Percentiles rank a stretch among this genome's conserved stretches.
Evolutionary conservation across 2,113 vertebrate genomes (phyloP).

Genomic region (Tetrao urogallus): DNA sequence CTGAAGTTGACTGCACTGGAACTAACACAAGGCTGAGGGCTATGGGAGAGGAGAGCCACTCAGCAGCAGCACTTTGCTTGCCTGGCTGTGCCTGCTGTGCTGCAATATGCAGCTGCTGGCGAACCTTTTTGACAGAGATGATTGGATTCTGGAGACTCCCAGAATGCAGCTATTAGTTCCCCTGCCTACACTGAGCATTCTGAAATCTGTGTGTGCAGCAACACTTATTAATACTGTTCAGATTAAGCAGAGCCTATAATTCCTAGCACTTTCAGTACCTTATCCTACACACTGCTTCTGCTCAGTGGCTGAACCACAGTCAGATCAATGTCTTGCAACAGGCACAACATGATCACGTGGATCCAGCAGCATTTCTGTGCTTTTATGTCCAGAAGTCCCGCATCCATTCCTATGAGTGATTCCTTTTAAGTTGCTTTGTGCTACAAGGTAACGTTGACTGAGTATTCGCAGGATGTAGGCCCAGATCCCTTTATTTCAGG

Average conservation of each 20-base stretch:
- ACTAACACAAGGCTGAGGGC: background rate
- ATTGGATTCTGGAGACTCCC: constrained; percentile 25
- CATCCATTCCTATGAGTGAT: background rate
- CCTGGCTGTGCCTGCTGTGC: background rate
- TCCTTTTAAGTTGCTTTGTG: background rate
- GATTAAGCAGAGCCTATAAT: background rate
- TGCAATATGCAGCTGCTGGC: background rate
- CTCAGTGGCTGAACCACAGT: background rate
- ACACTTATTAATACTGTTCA: constrained; percentile 6
- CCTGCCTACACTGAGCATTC: background rate
- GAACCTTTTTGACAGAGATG: background rate
- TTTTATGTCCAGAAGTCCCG: background rate
- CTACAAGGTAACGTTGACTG: background rate
- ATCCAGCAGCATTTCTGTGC: background rate
- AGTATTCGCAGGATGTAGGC: background rate
- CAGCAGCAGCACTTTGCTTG: background rate
- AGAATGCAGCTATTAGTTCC: background rate
- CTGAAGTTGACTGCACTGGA: background rate
- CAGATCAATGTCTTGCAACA: background rate
- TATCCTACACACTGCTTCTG: background rate
- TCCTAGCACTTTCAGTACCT: background rate
- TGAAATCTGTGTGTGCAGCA: background rate
- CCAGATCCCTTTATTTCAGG: constrained; percentile 7
- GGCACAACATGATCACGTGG: background rate
- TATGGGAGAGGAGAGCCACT: background rate